Evolutionary conservation across 2,888 invertebrate genomes (phyloP).

Genomic region (Eupithecia exiguata): DNA sequence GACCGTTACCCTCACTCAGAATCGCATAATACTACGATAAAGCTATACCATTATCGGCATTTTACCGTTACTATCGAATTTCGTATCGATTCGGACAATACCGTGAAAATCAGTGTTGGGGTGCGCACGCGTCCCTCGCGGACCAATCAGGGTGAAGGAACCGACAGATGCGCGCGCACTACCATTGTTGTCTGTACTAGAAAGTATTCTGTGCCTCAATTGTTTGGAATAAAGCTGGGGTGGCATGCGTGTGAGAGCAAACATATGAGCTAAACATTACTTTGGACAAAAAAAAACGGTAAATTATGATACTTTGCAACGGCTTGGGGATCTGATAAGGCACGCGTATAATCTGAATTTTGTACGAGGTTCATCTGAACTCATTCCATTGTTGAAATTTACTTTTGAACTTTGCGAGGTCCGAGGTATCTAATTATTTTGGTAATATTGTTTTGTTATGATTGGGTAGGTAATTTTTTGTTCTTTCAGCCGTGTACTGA

Average conservation of each 20-base stretch:
- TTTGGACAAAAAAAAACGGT: constrained; percentile 56
- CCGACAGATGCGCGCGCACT: constrained; percentile 76
- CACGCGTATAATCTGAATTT: background rate
- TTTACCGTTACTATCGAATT: constrained; percentile 70
- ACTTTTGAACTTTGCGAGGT: constrained; percentile 1
- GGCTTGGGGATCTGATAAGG: constrained; percentile 23
- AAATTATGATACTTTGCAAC: constrained; percentile 48
- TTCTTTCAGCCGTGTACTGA: no score
- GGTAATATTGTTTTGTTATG: background rate
- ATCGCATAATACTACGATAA: constrained; percentile 43
- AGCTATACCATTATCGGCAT: constrained; percentile 45
- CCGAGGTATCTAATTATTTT: background rate
- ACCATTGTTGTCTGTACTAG: constrained; percentile 64
- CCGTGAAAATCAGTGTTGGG: constrained; percentile 76
- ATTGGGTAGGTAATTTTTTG: background rate
- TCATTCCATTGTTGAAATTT: background rate
- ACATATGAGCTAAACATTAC: constrained; percentile 67
- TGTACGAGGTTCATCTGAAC: constrained; percentile 4
- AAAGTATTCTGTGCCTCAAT: constrained; percentile 47
- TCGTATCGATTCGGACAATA: constrained; percentile 73
- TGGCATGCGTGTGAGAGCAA: constrained; percentile 69
- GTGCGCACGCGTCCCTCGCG: constrained; percentile 60
- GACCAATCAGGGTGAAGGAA: constrained; percentile 61
- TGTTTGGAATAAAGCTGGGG: constrained; percentile 69
- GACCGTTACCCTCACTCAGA: background rate